phyloP scores from a whole-genome alignment of 2,888 invertebrate species.

The Branchellion lobata region DNA sequence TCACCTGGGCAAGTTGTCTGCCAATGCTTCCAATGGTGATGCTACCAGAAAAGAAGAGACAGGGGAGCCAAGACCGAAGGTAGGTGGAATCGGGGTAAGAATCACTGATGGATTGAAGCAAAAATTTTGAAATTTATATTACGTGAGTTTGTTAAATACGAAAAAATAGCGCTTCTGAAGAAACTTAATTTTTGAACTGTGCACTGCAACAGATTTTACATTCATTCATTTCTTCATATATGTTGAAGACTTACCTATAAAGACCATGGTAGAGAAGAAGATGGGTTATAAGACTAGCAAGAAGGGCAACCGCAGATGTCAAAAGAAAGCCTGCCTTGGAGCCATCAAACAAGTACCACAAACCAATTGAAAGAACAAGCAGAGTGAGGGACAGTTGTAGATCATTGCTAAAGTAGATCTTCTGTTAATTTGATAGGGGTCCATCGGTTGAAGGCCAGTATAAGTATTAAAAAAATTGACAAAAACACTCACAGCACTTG shows the following conservation, averaged over 20 bases:
- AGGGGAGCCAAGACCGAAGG: conserved; percentile 63
- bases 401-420: conserved; percentile 63
- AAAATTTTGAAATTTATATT: background rate
- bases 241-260: conserved; percentile 62
- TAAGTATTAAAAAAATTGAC: background rate
- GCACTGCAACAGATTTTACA: too few species aligned
- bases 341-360: conserved; percentile 64
- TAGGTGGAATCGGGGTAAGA: conserved; percentile 63
- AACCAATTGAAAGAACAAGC: conserved; percentile 63
- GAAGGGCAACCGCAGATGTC: conserved; percentile 61
- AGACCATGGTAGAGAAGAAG: conserved; percentile 62
- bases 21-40: conserved; percentile 64
- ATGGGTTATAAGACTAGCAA: conserved; percentile 62
- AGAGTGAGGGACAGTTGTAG: conserved; percentile 62
- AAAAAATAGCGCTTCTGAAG: too few species aligned
- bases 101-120: conserved; percentile 56
- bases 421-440: conserved; percentile 54
- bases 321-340: conserved; percentile 63
- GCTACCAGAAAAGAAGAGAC: conserved; percentile 64
- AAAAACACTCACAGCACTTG: conserved; percentile 63
- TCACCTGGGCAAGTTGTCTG: conserved; percentile 60
- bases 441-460: background rate
- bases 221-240: too few species aligned
- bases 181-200: too few species aligned
- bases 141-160: background rate